These are phyloP conservation scores for Callitettix versicolor DNA, from an alignment of 1,140 invertebrate genomes.

Conservation along the genomic window DNA sequence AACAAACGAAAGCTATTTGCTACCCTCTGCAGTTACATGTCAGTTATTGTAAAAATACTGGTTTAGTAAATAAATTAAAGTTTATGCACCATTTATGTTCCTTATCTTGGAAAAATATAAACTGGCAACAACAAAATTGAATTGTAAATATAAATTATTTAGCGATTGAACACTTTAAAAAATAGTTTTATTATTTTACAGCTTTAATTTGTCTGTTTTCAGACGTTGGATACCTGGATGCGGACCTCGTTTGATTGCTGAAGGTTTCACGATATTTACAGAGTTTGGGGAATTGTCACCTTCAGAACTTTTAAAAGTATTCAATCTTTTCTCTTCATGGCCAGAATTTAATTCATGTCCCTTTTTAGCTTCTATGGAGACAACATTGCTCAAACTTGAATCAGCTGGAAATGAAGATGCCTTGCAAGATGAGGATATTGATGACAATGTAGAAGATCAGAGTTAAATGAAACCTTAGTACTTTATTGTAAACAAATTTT, in stretches of 20 bases:
- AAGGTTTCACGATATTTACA: conserved; percentile 35
- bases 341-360: conserved; percentile 32
- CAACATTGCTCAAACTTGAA: conserved; percentile 1
- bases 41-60: no score
- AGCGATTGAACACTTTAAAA: no score
- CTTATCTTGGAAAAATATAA: no score
- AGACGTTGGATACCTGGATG: conserved; percentile 38
- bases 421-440: not conserved
- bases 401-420: not conserved
- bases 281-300: conserved; percentile 34
- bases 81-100: no score
- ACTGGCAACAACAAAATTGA: no score
- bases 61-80: no score
- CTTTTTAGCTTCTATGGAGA: conserved; percentile 27
- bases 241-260: conserved; percentile 33
- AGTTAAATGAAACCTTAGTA: not conserved
- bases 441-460: not conserved
- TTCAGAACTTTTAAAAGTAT: conserved; percentile 32
- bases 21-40: no score
- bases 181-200: no score
- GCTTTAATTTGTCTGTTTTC: conserved; percentile 11
- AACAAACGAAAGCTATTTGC: no score
- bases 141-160: no score
- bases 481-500: not conserved
- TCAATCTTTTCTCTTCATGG: conserved; percentile 33